These are phyloP conservation scores for Zaprionus bogoriensis DNA, from an alignment of 2,888 invertebrate species.

Conservation along the genomic window DNA sequence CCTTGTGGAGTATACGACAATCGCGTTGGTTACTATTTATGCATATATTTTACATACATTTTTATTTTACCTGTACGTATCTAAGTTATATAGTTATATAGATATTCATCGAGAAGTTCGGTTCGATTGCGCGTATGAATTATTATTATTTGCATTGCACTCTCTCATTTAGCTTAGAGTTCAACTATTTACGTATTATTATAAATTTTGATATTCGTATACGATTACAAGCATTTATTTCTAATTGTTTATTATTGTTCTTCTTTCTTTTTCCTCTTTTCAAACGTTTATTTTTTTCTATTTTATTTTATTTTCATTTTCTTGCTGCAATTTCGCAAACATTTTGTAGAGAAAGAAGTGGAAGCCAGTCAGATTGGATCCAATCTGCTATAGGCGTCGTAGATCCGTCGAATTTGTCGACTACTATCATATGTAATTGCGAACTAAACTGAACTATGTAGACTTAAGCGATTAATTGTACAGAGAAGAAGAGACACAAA, in stretches of 20 bases:
- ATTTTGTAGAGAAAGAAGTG: slow-evolving; percentile 80
- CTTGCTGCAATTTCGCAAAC: slow-evolving; percentile 60
- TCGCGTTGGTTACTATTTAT: background rate
- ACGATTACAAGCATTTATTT: slow-evolving; percentile 60
- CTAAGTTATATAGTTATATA: background rate
- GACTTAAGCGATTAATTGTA: slow-evolving; percentile 20
- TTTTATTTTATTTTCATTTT: slow-evolving; percentile 48
- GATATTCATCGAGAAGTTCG: slow-evolving; percentile 6
- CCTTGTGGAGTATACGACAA: background rate
- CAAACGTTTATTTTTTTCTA: slow-evolving; percentile 51
- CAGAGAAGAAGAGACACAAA: background rate
- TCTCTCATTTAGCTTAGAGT: slow-evolving; percentile 13
- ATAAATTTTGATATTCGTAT: slow-evolving; percentile 30
- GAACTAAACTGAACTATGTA: slow-evolving; percentile 23
- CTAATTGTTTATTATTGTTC: slow-evolving; percentile 64
- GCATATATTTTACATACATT: background rate
- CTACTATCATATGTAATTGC: slow-evolving; percentile 79
- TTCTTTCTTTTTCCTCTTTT: slow-evolving; percentile 55
- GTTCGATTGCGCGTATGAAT: slow-evolving; percentile 14
- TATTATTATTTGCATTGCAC: slow-evolving; percentile 28
- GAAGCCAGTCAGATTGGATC: slow-evolving; percentile 83
- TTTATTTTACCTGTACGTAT: background rate
- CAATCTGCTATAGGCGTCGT: slow-evolving; percentile 81
- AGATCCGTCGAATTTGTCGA: slow-evolving; percentile 82
- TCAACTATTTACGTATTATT: slow-evolving; percentile 4